phyloP scores from a whole-genome alignment of 2,113 vertebrate genomes.

The Pterocles gutturalis region DNA sequence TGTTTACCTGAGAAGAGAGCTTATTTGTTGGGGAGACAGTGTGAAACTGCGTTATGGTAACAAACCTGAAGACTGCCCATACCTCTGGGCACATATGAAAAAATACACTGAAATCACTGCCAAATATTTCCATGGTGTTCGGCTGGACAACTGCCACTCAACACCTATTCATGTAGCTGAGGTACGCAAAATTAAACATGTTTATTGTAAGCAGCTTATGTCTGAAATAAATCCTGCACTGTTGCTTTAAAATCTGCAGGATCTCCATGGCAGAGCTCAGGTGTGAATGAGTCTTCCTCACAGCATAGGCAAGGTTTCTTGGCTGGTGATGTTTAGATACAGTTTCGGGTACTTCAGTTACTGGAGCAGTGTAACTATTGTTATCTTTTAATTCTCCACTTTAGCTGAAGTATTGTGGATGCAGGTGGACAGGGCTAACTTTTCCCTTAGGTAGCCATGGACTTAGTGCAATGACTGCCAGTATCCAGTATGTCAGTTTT shows the following conservation, averaged over 20 bases:
- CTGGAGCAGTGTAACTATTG: background rate
- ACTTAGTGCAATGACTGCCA: background rate
- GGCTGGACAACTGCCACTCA: slow-evolving; percentile 97
- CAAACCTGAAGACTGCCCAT: slow-evolving; percentile 92
- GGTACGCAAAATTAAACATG: slow-evolving; percentile 75
- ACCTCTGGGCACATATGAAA: slow-evolving; percentile 95
- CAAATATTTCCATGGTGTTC: slow-evolving; percentile 89
- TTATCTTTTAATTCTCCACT: background rate
- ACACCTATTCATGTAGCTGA: slow-evolving; percentile 95
- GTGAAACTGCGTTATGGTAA: slow-evolving; percentile 93
- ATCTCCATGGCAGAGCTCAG: background rate
- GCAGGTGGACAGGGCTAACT: background rate
- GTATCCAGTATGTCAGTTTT: background rate
- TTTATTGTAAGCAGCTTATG: background rate
- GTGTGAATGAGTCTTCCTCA: background rate
- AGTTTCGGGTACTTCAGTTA: background rate
- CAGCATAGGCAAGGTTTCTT: background rate
- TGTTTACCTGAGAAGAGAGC: slow-evolving; percentile 93
- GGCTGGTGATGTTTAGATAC: background rate
- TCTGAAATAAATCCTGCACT: background rate
- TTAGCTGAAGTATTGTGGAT: background rate
- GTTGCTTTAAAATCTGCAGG: background rate
- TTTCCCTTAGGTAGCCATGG: rapidly evolving
- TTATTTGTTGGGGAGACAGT: slow-evolving; percentile 96
- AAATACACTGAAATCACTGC: slow-evolving; percentile 95